Base-by-base conservation (phyloP, 2,113 vertebrate species). In the Salvelinus fontinalis region DNA sequence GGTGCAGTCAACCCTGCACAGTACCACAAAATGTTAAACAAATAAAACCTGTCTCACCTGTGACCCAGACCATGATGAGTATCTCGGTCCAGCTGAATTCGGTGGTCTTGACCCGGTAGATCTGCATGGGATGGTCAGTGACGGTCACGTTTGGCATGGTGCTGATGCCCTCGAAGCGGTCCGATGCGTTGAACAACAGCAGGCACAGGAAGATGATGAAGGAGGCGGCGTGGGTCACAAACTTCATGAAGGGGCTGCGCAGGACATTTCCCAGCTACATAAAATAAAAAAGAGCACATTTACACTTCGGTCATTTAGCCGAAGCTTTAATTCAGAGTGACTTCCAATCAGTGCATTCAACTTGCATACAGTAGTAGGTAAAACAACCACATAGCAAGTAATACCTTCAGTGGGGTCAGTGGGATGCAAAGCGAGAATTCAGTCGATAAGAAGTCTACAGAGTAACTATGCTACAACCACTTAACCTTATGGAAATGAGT, bases 151-250 rank as follows among this genome's bases (percentile, higher is more conserved):
- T 97, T 0, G 96, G 96, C 80, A 95, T 84, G 0, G 94, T 95
- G 9, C 85, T 91, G 83, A 96, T 95, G 66, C 96, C 96, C 80
- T 96, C 95, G 3, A 97, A 97, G 76, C 96, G 92, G 85, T 97
- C 96, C 0, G 95, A 97, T 31, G 96, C 96, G 22, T 96, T 97
- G 85, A 97, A 96, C 74, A 97, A 94, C 65, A 97, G 93, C 82
- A 97, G 91, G 83, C 95, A 93, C 87, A 97, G 91, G 89, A 97
- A 97, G 92, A 96, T 95, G 90, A 96, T 95, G 91, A 97, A 97
- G 72, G 96, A 97, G 14, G 95, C 95, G 2, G 96, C 95, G 2
- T 97, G 96, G 3, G 95, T 95, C 81, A 97, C 96, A 73, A 97
- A 97, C 87, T 97, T 97, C 96, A 97, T 96, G 83, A 97, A 97